Percentiles rank a stretch among this genome's conserved stretches.
Evolutionary conservation across 2,888 invertebrate species (phyloP).

Genomic region (Quadroppia sp.): DNA sequence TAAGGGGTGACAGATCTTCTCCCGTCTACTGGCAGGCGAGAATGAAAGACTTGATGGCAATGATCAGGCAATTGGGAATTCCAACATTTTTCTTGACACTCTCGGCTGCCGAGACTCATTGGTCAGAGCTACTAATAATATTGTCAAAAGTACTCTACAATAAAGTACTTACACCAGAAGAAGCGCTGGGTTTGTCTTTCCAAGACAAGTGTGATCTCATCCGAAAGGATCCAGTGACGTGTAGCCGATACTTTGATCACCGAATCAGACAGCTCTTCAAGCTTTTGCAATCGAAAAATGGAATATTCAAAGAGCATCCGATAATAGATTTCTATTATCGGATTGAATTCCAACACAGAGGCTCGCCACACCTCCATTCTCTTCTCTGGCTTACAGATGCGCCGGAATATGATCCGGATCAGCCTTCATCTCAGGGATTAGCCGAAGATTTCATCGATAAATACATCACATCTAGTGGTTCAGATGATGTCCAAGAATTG

Average conservation of each 20-base stretch:
- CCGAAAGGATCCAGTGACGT: slow-evolving; percentile 41
- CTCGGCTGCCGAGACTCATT: slow-evolving; percentile 48
- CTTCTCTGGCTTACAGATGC: slow-evolving; percentile 44
- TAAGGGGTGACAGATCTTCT: slow-evolving; percentile 41
- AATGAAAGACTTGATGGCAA: slow-evolving; percentile 47
- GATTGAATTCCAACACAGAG: slow-evolving; percentile 44
- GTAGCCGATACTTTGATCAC: slow-evolving; percentile 22
- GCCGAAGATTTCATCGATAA: background rate
- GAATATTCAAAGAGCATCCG: slow-evolving; percentile 15
- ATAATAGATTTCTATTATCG: background rate
- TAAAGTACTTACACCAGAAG: slow-evolving; percentile 2
- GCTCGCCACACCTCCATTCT: slow-evolving; percentile 44
- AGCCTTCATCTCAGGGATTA: background rate
- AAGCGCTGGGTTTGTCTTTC: background rate
- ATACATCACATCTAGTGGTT: background rate
- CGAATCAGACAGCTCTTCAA: background rate
- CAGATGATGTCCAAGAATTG: background rate
- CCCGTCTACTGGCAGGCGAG: slow-evolving; percentile 48
- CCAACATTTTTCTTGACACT: slow-evolving; percentile 49
- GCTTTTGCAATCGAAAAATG: background rate
- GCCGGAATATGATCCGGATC: slow-evolving; percentile 15
- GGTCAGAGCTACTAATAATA: slow-evolving; percentile 47
- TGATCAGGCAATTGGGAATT: slow-evolving; percentile 47
- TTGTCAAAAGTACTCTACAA: slow-evolving; percentile 45
- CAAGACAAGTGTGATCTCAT: slow-evolving; percentile 38